A percentile compares a stretch with the other conserved stretches of the same genome.
These are phyloP conservation scores for Zoanthus gigantus DNA, from an alignment of 92 coral and sea anemone genomes.

Conservation along the genomic window DNA sequence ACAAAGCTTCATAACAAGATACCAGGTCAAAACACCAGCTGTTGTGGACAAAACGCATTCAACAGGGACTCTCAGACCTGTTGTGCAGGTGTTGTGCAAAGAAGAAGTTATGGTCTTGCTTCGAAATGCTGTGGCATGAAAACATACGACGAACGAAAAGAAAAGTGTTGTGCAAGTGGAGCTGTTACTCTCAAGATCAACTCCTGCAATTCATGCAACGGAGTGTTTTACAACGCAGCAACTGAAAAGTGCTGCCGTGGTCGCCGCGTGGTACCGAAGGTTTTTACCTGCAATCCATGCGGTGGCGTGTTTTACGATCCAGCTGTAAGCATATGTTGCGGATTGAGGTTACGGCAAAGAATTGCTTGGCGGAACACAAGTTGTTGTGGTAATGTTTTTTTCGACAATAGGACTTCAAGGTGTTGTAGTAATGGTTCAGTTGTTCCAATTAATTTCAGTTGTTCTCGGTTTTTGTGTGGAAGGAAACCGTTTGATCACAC, in stretches of 20 bases:
- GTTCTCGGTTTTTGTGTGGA: slow-evolving; percentile 5
- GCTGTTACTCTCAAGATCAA: slow-evolving; percentile 25
- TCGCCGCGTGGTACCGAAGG: slow-evolving; percentile 6
- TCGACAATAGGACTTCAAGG: not conserved
- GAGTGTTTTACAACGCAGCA: not conserved
- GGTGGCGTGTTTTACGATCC: slow-evolving; percentile 4
- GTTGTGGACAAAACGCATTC: slow-evolving; percentile 25
- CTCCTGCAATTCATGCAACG: not conserved
- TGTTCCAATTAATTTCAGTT: not conserved
- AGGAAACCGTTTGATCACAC: not conserved
- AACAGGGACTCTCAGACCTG: slow-evolving; percentile 28
- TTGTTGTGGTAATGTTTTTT: slow-evolving; percentile 4
- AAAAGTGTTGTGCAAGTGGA: slow-evolving; percentile 18
- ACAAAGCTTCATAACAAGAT: not conserved
- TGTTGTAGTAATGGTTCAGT: not conserved
- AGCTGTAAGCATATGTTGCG: not conserved
- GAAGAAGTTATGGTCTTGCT: slow-evolving; percentile 8
- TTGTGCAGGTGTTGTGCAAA: slow-evolving; percentile 9
- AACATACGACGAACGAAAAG: slow-evolving; percentile 26
- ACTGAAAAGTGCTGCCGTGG: slow-evolving; percentile 14
- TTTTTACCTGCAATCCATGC: not conserved
- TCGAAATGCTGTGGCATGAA: slow-evolving; percentile 31
- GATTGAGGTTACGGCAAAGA: not conserved
- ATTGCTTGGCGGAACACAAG: not conserved
- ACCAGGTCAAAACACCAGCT: slow-evolving; percentile 19